phyloP scores from a whole-genome alignment of 2,888 invertebrate species.

The Ormyrus pomaceus region DNA sequence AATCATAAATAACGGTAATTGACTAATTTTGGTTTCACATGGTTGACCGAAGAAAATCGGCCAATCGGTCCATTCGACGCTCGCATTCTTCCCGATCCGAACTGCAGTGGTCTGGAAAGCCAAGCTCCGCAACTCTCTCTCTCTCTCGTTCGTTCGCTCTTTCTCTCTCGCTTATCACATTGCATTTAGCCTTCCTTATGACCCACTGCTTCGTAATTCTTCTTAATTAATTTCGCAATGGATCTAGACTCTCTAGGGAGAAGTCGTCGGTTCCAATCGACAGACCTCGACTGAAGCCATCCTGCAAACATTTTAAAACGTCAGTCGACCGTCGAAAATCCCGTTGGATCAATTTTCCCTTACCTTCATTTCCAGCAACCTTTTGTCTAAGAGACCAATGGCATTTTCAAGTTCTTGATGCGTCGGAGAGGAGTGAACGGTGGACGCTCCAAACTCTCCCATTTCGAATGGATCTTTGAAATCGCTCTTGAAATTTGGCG shows the following conservation, averaged over 20 bases:
- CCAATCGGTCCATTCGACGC: constrained; percentile 57
- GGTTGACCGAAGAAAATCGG: constrained; percentile 30
- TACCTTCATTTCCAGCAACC: constrained; percentile 92
- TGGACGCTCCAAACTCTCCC: constrained; percentile 80
- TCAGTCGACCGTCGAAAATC: too few relatives aligned
- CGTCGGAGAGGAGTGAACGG: constrained; percentile 76
- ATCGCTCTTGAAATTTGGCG: constrained; percentile 72
- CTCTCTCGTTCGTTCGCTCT: constrained; percentile 57
- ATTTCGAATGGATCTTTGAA: constrained; percentile 90
- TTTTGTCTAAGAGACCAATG: constrained; percentile 87
- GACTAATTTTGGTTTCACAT: constrained; percentile 72
- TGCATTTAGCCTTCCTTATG: constrained; percentile 41
- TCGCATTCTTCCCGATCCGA: constrained; percentile 51
- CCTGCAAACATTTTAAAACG: constrained; percentile 78
- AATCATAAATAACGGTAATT: constrained; percentile 67
- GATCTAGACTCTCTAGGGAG: constrained; percentile 95
- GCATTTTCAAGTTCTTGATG: constrained; percentile 83
- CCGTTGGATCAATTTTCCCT: background rate
- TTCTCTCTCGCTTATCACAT: constrained; percentile 55
- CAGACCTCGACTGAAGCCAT: constrained; percentile 91
- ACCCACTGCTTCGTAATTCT: constrained; percentile 24
- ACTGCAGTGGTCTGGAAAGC: constrained; percentile 40
- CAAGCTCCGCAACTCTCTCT: constrained; percentile 36
- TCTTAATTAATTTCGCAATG: constrained; percentile 82
- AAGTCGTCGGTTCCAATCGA: constrained; percentile 95